These are phyloP conservation scores for Temnothorax curvispinosus DNA, from an alignment of 1,140 invertebrate species.

Conservation along the genomic window DNA sequence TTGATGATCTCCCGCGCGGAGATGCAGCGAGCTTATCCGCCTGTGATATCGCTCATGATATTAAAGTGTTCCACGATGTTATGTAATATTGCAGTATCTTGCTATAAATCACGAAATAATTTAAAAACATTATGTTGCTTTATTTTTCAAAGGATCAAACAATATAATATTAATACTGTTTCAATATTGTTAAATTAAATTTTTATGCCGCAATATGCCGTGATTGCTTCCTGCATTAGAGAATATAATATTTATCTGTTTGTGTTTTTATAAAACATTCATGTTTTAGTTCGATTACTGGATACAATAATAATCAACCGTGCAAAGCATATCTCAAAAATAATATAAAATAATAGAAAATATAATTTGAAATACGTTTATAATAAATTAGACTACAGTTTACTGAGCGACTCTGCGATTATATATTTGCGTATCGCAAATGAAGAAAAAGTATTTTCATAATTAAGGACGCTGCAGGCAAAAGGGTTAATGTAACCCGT, in stretches of 20 bases:
- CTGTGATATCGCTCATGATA: slow-evolving; percentile 19
- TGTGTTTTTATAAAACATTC: not conserved
- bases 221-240: not conserved
- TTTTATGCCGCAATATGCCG: not conserved
- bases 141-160: not conserved
- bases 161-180: not conserved
- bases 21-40: slow-evolving; percentile 8
- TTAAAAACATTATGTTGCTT: not conserved
- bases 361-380: not conserved
- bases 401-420: slow-evolving; percentile 26
- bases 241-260: not conserved
- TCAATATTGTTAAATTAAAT: not conserved
- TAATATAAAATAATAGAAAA: not conserved
- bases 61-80: slow-evolving; percentile 11
- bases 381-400: no score
- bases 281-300: not conserved
- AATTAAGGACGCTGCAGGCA: slow-evolving; percentile 29
- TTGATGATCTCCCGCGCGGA: not conserved
- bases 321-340: not conserved
- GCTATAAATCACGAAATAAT: slow-evolving; percentile 4
- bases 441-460: slow-evolving; percentile 26
- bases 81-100: not conserved
- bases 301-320: not conserved
- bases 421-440: slow-evolving; percentile 35
- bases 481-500: slow-evolving; percentile 64